Evolutionary conservation across 2,888 invertebrate genomes (phyloP), one percentile per base, ranked within the genome.

Genomic region (Lasioglossum figueresi): DNA sequence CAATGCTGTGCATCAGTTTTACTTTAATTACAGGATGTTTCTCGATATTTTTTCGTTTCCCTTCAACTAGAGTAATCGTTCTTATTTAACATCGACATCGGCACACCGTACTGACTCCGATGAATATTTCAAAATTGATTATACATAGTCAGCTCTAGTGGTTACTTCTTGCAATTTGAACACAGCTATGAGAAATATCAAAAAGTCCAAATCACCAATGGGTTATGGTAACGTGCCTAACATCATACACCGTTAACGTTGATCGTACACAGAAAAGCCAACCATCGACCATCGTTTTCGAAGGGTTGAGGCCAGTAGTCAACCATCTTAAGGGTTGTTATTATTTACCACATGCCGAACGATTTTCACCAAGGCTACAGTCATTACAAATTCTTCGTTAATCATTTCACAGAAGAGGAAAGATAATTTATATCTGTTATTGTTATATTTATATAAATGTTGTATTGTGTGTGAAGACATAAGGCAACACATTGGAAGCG

Each of bases 21-120:
- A 37, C 59, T 83, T 86, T 85, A 89, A 88, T 88, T 87, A 75
- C 56, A 75, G 59, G 10, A 37, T 10, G 5, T 66, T 34, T 10
- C 10, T 12, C 12, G 23, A 82, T 31, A 19, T 45, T 37, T 16
- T 31, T 23, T 52, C n/a, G 31, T 40, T 70, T 40, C 5, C 40
- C 70, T 70, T 23, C 37, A 16, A 31, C 2, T 19, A 14, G 1
- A 14, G 2, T 14, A 59, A 59, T 31, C 16, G 27, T 63, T 63
- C 14, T 1, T 16, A 56, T n/a, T 12, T 12, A 8, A n/a, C n/a
- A n/a, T 56, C 4, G 10, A n/a, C 4, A n/a, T 12, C 8, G 2
- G 56, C n/a, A n/a, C 56, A 56, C 10, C 10, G 1, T 1, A 56
- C 56, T n/a, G n/a, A 56, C 23, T 52, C 56, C n/a, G n/a, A 56